A percentile compares a stretch with the other conserved stretches of the same genome.
These are phyloP conservation scores for Zygogramma bicolorata DNA, from an alignment of 2,888 invertebrate genomes.

Conservation along the genomic window DNA sequence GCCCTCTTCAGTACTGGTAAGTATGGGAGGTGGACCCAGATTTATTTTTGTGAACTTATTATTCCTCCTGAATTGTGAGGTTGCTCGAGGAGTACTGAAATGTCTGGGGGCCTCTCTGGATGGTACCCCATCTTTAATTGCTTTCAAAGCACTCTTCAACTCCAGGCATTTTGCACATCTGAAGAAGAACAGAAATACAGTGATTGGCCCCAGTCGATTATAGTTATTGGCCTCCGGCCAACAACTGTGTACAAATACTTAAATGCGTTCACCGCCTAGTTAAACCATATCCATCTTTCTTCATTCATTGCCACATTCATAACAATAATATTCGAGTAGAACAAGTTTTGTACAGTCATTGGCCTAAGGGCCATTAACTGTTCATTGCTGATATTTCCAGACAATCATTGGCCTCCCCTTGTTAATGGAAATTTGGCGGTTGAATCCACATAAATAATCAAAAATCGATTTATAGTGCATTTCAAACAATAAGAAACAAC, in stretches of 20 bases:
- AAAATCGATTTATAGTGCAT: neutral
- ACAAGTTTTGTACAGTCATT: neutral
- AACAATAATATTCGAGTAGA: neutral
- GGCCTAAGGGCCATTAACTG: neutral
- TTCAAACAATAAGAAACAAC: neutral
- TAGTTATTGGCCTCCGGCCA: neutral
- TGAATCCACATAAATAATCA: neutral
- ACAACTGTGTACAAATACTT: neutral
- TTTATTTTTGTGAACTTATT: constrained; percentile 30
- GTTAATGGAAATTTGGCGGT: neutral
- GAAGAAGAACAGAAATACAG: neutral
- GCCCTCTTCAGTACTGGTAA: constrained; percentile 29
- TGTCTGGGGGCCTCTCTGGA: constrained; percentile 31
- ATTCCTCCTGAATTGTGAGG: constrained; percentile 37
- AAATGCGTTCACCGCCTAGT: neutral
- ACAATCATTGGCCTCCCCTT: neutral
- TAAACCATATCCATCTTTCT: neutral
- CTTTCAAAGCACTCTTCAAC: constrained; percentile 31
- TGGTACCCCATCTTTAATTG: constrained; percentile 30
- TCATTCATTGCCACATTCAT: neutral
- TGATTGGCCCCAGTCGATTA: neutral
- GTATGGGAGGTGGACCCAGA: constrained; percentile 27
- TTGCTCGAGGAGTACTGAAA: constrained; percentile 37
- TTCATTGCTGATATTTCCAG: neutral
- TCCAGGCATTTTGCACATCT: neutral